These are phyloP conservation scores for Trichonephila clavipes DNA, from an alignment of 1,140 invertebrate genomes.

Conservation along the genomic window DNA sequence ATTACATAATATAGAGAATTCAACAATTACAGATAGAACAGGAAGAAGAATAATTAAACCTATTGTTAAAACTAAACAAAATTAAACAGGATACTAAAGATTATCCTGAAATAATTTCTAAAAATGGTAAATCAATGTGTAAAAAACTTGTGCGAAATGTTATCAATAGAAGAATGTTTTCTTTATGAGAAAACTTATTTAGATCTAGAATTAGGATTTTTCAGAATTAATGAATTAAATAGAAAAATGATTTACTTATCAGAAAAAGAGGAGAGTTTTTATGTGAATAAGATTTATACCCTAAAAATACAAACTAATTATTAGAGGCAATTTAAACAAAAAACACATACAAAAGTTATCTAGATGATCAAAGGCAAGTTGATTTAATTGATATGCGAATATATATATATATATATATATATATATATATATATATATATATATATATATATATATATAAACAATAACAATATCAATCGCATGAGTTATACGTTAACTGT, in stretches of 20 bases:
- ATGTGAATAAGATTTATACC: slow-evolving; percentile 76
- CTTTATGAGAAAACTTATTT: background rate
- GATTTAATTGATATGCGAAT: background rate
- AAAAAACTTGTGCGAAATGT: background rate
- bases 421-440: no score
- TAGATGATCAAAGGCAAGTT: background rate
- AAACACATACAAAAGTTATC: slow-evolving; percentile 11
- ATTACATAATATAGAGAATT: background rate
- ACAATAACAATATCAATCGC: no score
- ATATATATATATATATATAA: no score
- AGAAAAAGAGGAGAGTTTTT: slow-evolving; percentile 21
- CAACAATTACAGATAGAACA: background rate
- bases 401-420: no score
- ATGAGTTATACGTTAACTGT: no score
- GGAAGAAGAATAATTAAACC: slow-evolving; percentile 2
- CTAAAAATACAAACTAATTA: slow-evolving; percentile 76
- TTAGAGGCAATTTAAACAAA: slow-evolving; percentile 66
- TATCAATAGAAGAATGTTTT: background rate
- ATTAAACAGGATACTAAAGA: no score
- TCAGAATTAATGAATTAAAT: slow-evolving; percentile 33
- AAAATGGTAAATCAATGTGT: background rate
- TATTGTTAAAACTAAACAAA: slow-evolving; percentile 12
- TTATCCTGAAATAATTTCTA: no score
- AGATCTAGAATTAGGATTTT: background rate
- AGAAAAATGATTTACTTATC: slow-evolving; percentile 19